phyloP scores from a whole-genome alignment of 2,888 invertebrate species.

The Macrosoma leucophasiata region DNA sequence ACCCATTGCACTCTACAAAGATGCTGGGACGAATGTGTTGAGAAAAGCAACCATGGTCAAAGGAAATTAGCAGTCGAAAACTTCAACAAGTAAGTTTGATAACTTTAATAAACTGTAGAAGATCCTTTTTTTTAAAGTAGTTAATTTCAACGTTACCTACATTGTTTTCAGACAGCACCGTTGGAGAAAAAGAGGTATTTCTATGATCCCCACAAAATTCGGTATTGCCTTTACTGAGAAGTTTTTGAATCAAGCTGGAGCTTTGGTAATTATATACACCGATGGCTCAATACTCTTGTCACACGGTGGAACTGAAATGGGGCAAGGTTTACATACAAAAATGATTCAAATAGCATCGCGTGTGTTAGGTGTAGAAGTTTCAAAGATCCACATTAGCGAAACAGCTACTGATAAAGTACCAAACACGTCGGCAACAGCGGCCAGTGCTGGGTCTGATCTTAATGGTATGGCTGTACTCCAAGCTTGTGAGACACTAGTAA shows the following conservation, averaged over 20 bases:
- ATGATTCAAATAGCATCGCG: conserved; percentile 94
- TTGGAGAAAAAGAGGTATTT: conserved; percentile 91
- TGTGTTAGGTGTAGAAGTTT: conserved; percentile 79
- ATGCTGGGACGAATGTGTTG: conserved; percentile 88
- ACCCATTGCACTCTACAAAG: conserved; percentile 81
- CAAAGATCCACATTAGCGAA: conserved; percentile 87
- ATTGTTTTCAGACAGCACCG: conserved; percentile 78
- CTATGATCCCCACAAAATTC: conserved; percentile 88
- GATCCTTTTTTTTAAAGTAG: not conserved
- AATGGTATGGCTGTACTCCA: conserved; percentile 93
- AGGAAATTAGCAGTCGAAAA: conserved; percentile 75
- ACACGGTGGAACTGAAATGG: conserved; percentile 98
- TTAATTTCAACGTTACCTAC: conserved; percentile 5
- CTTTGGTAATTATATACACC: conserved; percentile 89
- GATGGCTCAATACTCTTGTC: conserved; percentile 92
- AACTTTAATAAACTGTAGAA: not conserved
- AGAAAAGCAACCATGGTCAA: conserved; percentile 78
- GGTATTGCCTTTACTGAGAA: conserved; percentile 87
- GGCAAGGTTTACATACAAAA: conserved; percentile 97
- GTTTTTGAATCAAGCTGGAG: conserved; percentile 90
- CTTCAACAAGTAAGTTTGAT: conserved; percentile 80
- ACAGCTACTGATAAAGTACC: conserved; percentile 94
- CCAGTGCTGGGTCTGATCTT: conserved; percentile 90
- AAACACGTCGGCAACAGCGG: conserved; percentile 93
- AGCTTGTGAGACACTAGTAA: conserved; percentile 85